Conservation (phyloP, 2,888 invertebrate genomes). For the Ceramica pisi region DNA sequence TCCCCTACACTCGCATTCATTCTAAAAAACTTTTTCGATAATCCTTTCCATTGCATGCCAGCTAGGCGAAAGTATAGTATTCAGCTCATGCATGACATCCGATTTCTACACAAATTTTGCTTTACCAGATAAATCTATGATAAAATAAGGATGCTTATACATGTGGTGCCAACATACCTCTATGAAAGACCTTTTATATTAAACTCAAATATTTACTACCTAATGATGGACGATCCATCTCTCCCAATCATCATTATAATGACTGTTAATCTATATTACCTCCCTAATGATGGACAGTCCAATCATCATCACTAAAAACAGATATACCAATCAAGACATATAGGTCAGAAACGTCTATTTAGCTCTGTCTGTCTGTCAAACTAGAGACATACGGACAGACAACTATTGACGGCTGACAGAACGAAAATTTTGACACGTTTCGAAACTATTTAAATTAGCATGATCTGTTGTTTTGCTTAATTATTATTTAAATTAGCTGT, state of each 20-base stretch:
- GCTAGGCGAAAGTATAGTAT: too few species aligned
- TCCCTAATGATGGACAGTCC: conserved; percentile 3
- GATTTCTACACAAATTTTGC: too few species aligned
- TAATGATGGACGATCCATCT: background rate
- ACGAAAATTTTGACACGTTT: conserved; percentile 16
- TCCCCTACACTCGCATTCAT: too few species aligned
- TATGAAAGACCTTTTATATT: background rate
- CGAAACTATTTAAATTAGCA: conserved; percentile 24
- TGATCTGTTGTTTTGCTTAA: conserved; percentile 25
- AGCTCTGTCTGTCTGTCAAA: conserved; percentile 31
- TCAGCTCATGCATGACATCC: too few species aligned
- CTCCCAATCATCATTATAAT: background rate
- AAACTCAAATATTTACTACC: background rate
- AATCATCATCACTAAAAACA: background rate
- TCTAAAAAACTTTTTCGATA: too few species aligned
- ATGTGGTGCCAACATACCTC: background rate
- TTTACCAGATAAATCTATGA: too few species aligned
- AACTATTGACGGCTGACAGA: conserved; percentile 48
- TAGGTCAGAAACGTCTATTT: conserved; percentile 37
- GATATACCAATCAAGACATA: background rate
- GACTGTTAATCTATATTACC: background rate
- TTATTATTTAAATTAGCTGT: conserved; percentile 47
- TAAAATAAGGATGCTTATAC: too few species aligned
- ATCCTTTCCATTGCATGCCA: too few species aligned
- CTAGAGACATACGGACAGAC: conserved; percentile 24